Evolutionary conservation across 2,888 invertebrate genomes (phyloP), one percentile per base, ranked within the genome.

Genomic region (Thymelicus lineola): DNA sequence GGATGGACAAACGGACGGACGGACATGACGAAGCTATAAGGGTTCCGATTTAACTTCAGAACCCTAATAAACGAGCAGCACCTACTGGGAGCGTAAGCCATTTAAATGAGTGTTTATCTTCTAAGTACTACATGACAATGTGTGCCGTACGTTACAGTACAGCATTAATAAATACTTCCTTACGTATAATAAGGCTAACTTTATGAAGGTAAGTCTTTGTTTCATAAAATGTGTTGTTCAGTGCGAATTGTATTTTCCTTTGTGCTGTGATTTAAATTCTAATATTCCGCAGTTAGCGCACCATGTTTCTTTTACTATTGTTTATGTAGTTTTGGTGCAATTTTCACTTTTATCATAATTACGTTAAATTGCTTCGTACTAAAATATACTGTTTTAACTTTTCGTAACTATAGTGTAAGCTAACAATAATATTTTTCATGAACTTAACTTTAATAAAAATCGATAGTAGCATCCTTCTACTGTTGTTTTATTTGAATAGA

Each of bases 151-250:
- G 35, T 57, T 12, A 14, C 17, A 36, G 48, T 12, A 14, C 17
- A 36, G 48, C 10, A 57, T 55, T 60, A 60, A 60, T 55, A 28
- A 55, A 67, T 42, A 42, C 45, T 50, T 45, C 45, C 55, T 61
- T 61, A 45, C 20, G 48, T 38, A 61, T 67, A 62, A 55, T 62
- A 68, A 36, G 17, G 35, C 28, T 20, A 53, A 20, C 36, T 68
- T 61, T 68, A 68, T 68, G 65, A 12, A 58, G 42, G 61, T 62
- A 45, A 53, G 53, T 57, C 67, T 36, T 53, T 68, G 55, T 68
- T 61, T 68, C 60, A 67, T 55, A 61, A 68, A 68, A 50, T 36
- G 62, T 62, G 45, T 36, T 62, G 48, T 59, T 67, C 45, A n/a
- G 17, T 45, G 28, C 6, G 35, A 7, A 46, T 46, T 46, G 42